phyloP scores from a whole-genome alignment of 1,140 invertebrate species.

The Metaphire vulgaris region DNA sequence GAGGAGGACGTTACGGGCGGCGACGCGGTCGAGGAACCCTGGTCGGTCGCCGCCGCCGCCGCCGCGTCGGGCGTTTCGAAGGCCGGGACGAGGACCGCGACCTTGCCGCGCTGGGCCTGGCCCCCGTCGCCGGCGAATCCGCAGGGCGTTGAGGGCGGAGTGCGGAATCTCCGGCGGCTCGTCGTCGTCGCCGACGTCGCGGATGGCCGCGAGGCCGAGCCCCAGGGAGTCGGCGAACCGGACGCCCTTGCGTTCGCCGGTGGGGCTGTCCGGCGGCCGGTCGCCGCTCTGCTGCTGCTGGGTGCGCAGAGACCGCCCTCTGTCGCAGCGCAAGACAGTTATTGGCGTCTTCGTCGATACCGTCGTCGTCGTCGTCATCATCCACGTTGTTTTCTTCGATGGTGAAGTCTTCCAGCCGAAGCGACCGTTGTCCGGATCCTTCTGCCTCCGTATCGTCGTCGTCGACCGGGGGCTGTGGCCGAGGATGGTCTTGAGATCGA shows the following conservation, averaged over 20 bases:
- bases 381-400: background rate
- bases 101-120: background rate
- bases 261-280: background rate
- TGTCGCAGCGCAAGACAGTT: background rate
- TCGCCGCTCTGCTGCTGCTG: no score
- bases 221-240: conserved; percentile 89
- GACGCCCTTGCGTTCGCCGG: conserved; percentile 66
- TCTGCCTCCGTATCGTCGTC: background rate
- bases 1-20: conserved; percentile 67
- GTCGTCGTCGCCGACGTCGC: conserved; percentile 52
- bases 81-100: conserved; percentile 59
- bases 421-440: background rate
- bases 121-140: background rate
- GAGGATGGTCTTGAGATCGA: no score
- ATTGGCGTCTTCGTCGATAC: background rate
- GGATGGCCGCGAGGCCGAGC: conserved; percentile 80
- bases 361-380: background rate
- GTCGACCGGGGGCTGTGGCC: no score
- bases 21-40: conserved; percentile 71
- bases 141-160: conserved; percentile 45
- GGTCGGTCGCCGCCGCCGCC: conserved; percentile 61
- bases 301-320: background rate
- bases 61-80: conserved; percentile 83
- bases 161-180: conserved; percentile 47
- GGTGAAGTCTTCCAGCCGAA: background rate